Percentiles rank a stretch among this genome's conserved stretches.
Evolutionary conservation across 1,140 invertebrate species (phyloP).

Genomic region (Probaryconus sp.): DNA sequence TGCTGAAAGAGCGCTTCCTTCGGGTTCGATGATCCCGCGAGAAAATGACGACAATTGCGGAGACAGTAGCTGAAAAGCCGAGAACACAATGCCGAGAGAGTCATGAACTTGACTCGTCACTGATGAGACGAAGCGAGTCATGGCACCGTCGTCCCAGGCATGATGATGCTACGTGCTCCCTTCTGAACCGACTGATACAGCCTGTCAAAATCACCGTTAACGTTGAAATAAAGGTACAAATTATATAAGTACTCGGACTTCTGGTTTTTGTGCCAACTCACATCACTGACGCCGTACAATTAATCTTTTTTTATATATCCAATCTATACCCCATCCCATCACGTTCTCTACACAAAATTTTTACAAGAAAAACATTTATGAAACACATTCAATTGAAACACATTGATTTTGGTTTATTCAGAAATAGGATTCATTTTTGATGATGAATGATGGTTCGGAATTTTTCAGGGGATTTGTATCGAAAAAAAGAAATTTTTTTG

Average conservation of each 20-base stretch:
- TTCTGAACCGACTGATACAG: slow-evolving; percentile 25
- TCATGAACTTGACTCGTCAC: slow-evolving; percentile 70
- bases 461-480: too few relatives aligned
- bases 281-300: slow-evolving; percentile 34
- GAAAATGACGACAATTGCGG: slow-evolving; percentile 42
- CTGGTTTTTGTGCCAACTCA: slow-evolving; percentile 14
- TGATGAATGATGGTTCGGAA: too few relatives aligned
- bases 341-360: too few relatives aligned
- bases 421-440: too few relatives aligned
- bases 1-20: slow-evolving; percentile 1
- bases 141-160: slow-evolving; percentile 14
- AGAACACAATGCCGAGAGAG: slow-evolving; percentile 71
- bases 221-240: slow-evolving; percentile 37
- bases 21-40: slow-evolving; percentile 51
- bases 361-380: too few relatives aligned
- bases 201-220: slow-evolving; percentile 53
- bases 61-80: slow-evolving; percentile 44
- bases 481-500: too few relatives aligned
- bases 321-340: too few relatives aligned
- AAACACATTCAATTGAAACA: too few relatives aligned
- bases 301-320: slow-evolving; percentile 31
- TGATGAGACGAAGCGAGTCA: slow-evolving; percentile 40
- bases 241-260: slow-evolving; percentile 26
- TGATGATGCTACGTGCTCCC: slow-evolving; percentile 20
- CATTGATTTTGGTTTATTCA: too few relatives aligned